Base-by-base conservation (phyloP, 1,140 invertebrate genomes). In the Metopolophium dirhodum region DNA sequence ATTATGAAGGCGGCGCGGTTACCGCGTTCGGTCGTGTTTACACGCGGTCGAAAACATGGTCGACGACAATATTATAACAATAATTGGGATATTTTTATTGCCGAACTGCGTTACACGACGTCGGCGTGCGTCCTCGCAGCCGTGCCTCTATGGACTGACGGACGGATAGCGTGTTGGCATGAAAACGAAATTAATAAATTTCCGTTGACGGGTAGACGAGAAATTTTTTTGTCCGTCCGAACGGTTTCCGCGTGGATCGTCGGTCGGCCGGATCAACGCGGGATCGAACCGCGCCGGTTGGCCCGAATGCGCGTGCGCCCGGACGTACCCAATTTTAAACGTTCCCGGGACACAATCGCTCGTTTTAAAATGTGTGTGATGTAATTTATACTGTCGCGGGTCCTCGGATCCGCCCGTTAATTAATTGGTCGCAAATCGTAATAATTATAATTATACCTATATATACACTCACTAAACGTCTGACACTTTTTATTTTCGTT, bases 131-230 rank as follows among this genome's bases (percentile, higher is more conserved):
- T 87, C 20, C 87, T 85, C 37, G 23, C 14, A n/a, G 37, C 9
- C 22, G 22, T 26, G 8, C 45, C 37, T 26, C 83, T 26, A 45
- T 30, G 4, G 23, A 41, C 35, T 20, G 82, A 83, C 35, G 20
- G 49, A 89, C 51, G 35, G 20, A 89, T 41, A 35, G 35, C 20
- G 1, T 57, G 22, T 54, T 89, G 88, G 88, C 88, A 57, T 35
- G 23, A 89, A 37, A 54, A 54, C 26, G 54, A 89, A 89, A 89
- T 11, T 26, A 35, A 89, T 89, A 57, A 37, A 89, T 89, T 89
- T 54, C 4, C 7, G 88, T 89, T 57, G 88, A 89, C 88, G n/a
- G 35, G 88, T 54, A 54, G 51, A 89, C 88, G 35, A 20, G 18
- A 37, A 1, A 37, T 57, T 54, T 35, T 14, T 88, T 54, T 51